Percentiles rank a stretch among this genome's conserved stretches.
These are phyloP conservation scores for Eustalomyia histrio DNA, from an alignment of 2,888 invertebrate genomes.

Conservation along the genomic window DNA sequence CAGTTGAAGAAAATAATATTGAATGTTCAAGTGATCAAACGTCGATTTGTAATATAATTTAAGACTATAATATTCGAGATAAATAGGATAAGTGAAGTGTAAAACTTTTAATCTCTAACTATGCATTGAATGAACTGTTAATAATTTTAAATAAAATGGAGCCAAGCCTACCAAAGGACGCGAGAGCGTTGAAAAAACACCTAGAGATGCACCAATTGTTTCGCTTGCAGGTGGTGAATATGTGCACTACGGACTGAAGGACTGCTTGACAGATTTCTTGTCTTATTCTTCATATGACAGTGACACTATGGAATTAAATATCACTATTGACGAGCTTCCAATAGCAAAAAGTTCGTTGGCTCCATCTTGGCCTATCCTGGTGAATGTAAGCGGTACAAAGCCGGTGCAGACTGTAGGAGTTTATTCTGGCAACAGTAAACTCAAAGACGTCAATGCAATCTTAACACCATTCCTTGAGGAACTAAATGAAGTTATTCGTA, in stretches of 20 bases:
- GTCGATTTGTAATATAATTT: slow-evolving; percentile 2
- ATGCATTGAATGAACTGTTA: slow-evolving; percentile 41
- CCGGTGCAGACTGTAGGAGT: slow-evolving; percentile 22
- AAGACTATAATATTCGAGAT: not conserved
- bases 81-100: slow-evolving; percentile 25
- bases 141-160: slow-evolving; percentile 12
- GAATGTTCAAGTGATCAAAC: slow-evolving; percentile 14
- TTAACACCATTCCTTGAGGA: slow-evolving; percentile 33
- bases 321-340: slow-evolving; percentile 48
- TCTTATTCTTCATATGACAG: not conserved
- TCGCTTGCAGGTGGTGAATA: slow-evolving; percentile 29
- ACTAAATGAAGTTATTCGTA: slow-evolving; percentile 12
- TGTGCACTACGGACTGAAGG: slow-evolving; percentile 45
- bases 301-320: slow-evolving; percentile 24
- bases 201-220: slow-evolving; percentile 6
- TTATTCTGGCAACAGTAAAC: slow-evolving; percentile 25
- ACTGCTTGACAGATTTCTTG: slow-evolving; percentile 46
- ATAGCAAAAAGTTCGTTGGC: slow-evolving; percentile 36
- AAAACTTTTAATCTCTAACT: slow-evolving; percentile 25
- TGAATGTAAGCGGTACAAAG: slow-evolving; percentile 21
- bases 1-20: not conserved
- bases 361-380: slow-evolving; percentile 42
- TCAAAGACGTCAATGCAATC: slow-evolving; percentile 29
- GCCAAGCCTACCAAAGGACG: slow-evolving; percentile 36
- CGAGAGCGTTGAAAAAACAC: slow-evolving; percentile 42